Conservation (phyloP, 2,797 vertebrate genomes). For the Protosalanx chinensis region DNA sequence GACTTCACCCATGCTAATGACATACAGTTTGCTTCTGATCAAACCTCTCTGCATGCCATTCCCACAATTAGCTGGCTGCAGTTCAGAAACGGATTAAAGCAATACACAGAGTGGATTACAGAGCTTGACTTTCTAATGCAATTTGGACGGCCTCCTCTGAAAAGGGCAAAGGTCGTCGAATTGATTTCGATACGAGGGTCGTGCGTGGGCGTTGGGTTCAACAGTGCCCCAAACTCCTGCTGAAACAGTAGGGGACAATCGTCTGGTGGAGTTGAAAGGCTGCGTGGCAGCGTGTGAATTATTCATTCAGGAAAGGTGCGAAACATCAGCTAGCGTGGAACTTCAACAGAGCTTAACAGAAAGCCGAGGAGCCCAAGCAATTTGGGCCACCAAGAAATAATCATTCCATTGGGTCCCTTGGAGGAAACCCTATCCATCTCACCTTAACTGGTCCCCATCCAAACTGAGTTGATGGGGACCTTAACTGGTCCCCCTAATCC, state of each 20-base stretch:
- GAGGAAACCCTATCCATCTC: no score
- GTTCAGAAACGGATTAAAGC: constrained; percentile 45
- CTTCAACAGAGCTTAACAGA: no score
- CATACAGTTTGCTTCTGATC: constrained; percentile 17
- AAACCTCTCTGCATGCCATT: constrained; percentile 16
- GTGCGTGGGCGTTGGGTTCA: not conserved
- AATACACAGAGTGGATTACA: constrained; percentile 44
- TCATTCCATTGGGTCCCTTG: no score
- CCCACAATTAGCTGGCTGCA: constrained; percentile 26
- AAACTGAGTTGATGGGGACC: no score
- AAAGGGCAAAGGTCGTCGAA: constrained; percentile 8
- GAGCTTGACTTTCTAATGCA: constrained; percentile 22
- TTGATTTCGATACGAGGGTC: not conserved
- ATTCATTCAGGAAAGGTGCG: constrained; percentile 1
- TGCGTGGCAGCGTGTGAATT: not conserved
- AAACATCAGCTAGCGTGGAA: no score
- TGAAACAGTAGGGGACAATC: not conserved
- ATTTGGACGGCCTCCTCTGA: not conserved
- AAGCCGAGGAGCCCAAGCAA: no score
- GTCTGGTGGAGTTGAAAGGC: not conserved
- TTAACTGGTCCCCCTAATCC: no score
- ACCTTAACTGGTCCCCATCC: no score
- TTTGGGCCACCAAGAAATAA: no score
- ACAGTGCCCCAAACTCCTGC: not conserved
- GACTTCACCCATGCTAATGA: constrained; percentile 47